Conservation (phyloP, 2,888 invertebrate species). For the Lepas anatifera region DNA sequence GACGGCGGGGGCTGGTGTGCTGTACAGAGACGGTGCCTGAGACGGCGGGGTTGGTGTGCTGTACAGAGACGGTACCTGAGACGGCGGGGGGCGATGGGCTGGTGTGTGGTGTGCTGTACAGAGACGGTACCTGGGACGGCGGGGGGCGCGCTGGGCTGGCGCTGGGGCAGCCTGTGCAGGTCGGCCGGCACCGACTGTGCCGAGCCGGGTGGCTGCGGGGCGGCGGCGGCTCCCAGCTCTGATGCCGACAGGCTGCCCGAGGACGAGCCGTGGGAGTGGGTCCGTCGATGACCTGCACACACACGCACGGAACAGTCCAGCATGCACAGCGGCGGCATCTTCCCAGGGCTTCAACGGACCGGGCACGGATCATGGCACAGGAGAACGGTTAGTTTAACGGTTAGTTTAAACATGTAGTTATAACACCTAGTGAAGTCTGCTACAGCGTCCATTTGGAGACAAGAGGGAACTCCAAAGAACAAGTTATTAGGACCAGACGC, state of each 20-base stretch:
- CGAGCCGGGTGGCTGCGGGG: neutral
- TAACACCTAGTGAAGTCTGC: too few species aligned
- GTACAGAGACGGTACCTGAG: neutral
- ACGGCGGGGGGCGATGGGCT: neutral
- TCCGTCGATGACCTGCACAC: slow-evolving; percentile 17
- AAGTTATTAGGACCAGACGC: too few species aligned
- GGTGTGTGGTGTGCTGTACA: neutral
- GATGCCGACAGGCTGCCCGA: neutral
- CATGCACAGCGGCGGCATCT: too few species aligned
- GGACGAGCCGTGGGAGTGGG: slow-evolving; percentile 18
- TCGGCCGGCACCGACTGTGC: neutral
- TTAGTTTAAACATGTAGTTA: too few species aligned
- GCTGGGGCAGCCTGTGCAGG: neutral
- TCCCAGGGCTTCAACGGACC: too few species aligned
- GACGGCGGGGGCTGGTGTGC: neutral
- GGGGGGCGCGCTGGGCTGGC: neutral
- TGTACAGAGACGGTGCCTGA: neutral
- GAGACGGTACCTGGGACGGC: neutral
- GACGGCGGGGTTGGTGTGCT: neutral
- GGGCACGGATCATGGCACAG: too few species aligned
- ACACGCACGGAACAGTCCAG: too few species aligned
- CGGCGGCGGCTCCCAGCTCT: neutral
- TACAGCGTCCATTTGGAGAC: too few species aligned
- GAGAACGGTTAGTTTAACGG: too few species aligned
- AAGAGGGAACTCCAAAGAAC: too few species aligned